These are phyloP conservation scores for Cebidichthys violaceus DNA, from an alignment of 2,113 vertebrate species.

Conservation along the genomic window DNA sequence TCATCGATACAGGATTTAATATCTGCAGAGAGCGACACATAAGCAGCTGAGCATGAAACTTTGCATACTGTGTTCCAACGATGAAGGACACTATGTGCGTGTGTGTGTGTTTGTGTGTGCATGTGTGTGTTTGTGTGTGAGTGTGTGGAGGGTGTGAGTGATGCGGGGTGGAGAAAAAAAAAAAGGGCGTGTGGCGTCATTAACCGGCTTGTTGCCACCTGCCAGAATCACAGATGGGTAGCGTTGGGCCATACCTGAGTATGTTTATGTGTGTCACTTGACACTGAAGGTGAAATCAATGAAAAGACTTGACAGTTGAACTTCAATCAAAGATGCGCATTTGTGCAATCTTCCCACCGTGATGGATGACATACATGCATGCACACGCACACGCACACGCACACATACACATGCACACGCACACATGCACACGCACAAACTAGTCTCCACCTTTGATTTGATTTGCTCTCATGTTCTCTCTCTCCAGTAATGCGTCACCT, in stretches of 20 bases:
- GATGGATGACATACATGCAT: conserved; percentile 33
- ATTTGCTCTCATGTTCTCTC: conserved; percentile 6
- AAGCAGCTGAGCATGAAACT: not conserved
- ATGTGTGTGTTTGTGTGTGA: not conserved
- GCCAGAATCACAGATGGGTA: conserved; percentile 65
- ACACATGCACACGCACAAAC: conserved; percentile 17
- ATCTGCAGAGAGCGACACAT: conserved; percentile 5
- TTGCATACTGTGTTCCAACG: conserved; percentile 6
- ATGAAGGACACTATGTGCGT: no score
- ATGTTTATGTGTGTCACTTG: conserved; percentile 43
- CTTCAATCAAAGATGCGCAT: conserved; percentile 59
- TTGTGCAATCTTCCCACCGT: conserved; percentile 67
- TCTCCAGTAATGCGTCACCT: conserved; percentile 37
- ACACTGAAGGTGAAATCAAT: conserved; percentile 48
- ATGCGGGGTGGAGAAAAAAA: not conserved
- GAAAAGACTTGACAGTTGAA: conserved; percentile 54
- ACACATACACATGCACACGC: conserved; percentile 26
- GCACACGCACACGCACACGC: conserved; percentile 26
- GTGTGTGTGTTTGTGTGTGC: not conserved
- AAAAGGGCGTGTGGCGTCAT: conserved; percentile 62
- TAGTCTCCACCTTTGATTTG: conserved; percentile 13
- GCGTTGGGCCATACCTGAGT: conserved; percentile 46
- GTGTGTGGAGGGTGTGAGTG: not conserved
- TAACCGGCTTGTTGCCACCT: conserved; percentile 76
- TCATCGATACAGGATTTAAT: not conserved